Evolutionary conservation across 2,113 vertebrate species (phyloP).

Genomic region (Notothenia coriiceps): DNA sequence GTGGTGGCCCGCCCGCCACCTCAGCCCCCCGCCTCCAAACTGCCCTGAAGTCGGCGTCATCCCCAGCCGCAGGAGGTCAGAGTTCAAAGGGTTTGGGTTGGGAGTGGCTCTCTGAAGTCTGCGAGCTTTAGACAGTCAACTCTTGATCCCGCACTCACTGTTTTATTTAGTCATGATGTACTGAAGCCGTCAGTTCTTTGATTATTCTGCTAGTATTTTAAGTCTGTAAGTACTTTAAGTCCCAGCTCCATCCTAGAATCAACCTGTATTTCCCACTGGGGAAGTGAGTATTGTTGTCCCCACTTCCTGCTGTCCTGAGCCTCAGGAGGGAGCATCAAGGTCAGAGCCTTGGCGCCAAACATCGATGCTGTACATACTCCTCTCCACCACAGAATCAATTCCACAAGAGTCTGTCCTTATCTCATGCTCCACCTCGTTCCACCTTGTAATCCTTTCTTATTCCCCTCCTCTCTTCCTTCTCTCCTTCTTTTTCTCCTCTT

Average conservation of each 20-base stretch:
- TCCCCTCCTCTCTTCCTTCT: neutral
- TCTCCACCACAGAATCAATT: neutral
- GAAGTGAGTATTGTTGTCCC: neutral
- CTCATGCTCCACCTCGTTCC: neutral
- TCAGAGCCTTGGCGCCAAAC: neutral
- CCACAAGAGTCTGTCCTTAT: neutral
- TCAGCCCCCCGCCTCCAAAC: slow-evolving; percentile 81
- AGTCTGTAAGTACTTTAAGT: too few species aligned
- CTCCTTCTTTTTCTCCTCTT: neutral
- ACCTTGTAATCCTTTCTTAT: neutral
- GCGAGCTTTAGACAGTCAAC: neutral
- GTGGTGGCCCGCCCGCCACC: slow-evolving; percentile 97
- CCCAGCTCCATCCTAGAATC: neutral
- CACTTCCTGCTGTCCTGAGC: neutral
- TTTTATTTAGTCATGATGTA: neutral
- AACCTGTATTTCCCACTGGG: neutral
- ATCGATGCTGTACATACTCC: neutral
- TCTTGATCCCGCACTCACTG: neutral
- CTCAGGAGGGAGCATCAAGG: neutral
- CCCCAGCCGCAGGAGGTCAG: slow-evolving; percentile 96
- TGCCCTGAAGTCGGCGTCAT: slow-evolving; percentile 93
- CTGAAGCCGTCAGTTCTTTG: neutral
- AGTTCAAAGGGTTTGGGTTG: slow-evolving; percentile 3
- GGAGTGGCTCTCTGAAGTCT: neutral
- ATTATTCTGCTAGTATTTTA: neutral